Evolutionary conservation across 2,888 invertebrate genomes (phyloP), one percentile per base, ranked within the genome.

Genomic region (Drosophila setosimentum): DNA sequence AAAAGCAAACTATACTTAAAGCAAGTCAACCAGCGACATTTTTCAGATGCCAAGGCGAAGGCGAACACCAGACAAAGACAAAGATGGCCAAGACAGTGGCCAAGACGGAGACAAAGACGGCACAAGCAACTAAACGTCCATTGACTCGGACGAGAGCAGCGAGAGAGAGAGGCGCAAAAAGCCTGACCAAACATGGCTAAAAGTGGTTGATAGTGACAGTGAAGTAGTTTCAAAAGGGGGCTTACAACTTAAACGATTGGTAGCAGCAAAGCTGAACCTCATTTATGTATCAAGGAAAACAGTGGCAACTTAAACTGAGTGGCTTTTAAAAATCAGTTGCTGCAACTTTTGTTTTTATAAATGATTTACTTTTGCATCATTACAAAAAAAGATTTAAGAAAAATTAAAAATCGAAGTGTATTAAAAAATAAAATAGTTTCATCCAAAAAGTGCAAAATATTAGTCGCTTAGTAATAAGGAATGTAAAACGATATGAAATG

Each of bases 1-100:
- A 75, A 84, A 82, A 71, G 77, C 80, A 82, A 84, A 89, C 82
- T 72, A 71, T 80, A 87, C 89, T 84, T 84, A 87, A 82, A 89
- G 88, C 86, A 86, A 89, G 88, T 89, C 87, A 86, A 79, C 86
- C 83, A 80, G 76, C 86, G 86, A 89, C 86, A 89, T 87, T 87
- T 87, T 87, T 89, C 71, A 89, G 81, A 87, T 87, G 90, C 86
- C 90, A 81, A 64, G 66, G 77, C 78, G 65, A 72, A 82, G 69
- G 68, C 75, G 67, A 73, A 57, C 75, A 71, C 73, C 51, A 71
- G 77, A 66, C 68, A 64, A 71, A 71, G 68, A 68, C 76, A 83
- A 60, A 64, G 60, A 64, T 68, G 68, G 57, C 30, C 29, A 42
- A 68, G 60, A 63, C 33, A 45, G n/a, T 61, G 57, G 58, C 27